Conservation (phyloP, 1,140 invertebrate genomes). For the Penaeus indicus region DNA sequence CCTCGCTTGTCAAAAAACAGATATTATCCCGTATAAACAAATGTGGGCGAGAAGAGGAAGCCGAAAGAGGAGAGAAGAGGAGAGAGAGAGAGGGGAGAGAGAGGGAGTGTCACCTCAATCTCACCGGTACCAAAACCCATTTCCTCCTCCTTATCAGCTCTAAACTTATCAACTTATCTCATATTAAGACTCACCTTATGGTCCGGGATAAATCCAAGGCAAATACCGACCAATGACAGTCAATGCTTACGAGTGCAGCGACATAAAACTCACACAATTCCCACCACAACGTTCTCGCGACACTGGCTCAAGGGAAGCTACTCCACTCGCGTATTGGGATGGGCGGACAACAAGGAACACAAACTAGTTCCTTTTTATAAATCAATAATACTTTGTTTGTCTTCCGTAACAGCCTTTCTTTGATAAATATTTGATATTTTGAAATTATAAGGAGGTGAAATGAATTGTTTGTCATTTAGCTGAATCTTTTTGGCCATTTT, state of each 20-base stretch:
- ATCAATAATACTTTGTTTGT: not conserved
- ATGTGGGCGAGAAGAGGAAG: too few species aligned
- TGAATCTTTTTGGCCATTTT: not conserved
- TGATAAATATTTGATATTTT: not conserved
- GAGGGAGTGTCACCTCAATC: too few species aligned
- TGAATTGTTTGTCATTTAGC: not conserved
- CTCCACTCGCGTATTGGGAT: conserved; percentile 19
- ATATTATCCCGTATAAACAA: too few species aligned
- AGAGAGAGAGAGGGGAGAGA: too few species aligned
- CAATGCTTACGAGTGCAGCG: conserved; percentile 23
- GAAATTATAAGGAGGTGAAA: not conserved
- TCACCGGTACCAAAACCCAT: conserved; percentile 17
- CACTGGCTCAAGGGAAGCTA: conserved; percentile 45
- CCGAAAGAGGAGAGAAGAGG: too few species aligned
- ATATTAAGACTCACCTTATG: conserved; percentile 41
- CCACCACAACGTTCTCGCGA: conserved; percentile 52
- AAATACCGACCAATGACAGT: conserved; percentile 35
- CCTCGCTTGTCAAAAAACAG: too few species aligned
- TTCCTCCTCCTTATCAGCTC: not conserved
- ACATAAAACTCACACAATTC: conserved; percentile 45
- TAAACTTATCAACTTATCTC: not conserved
- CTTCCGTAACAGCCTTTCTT: conserved; percentile 33
- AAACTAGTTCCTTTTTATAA: conserved; percentile 45
- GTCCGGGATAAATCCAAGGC: conserved; percentile 38
- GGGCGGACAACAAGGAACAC: conserved; percentile 42